phyloP scores from a whole-genome alignment of 2,797 vertebrate species.

The Tympanoctomys barrerae region DNA sequence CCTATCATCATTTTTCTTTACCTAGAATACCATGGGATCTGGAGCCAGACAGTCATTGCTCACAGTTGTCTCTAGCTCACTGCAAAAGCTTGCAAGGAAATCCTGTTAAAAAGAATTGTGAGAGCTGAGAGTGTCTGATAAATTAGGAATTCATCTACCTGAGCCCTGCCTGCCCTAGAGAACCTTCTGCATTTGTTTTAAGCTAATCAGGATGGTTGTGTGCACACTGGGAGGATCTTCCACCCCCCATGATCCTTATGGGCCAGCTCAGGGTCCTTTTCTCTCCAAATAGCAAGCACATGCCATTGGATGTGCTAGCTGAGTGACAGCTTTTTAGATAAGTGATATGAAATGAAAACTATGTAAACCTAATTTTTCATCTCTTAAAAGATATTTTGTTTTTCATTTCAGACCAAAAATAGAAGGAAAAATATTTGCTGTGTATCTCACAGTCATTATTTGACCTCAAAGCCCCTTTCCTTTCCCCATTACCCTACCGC shows the following conservation, averaged over 20 bases:
- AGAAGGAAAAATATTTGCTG: neutral
- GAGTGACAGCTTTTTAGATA: neutral
- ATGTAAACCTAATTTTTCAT: neutral
- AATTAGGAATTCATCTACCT: neutral
- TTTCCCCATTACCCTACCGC: neutral
- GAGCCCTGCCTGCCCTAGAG: neutral
- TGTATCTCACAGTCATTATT: neutral
- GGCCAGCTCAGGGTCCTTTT: neutral
- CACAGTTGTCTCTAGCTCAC: too few species aligned
- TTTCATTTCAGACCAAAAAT: neutral
- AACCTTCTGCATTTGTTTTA: neutral
- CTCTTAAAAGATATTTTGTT: neutral
- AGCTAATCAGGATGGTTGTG: neutral
- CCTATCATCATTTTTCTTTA: neutral
- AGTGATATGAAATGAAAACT: neutral
- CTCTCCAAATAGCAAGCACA: neutral
- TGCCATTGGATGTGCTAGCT: neutral
- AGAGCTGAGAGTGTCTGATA: neutral
- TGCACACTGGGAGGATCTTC: neutral
- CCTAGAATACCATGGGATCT: neutral
- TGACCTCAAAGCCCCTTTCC: neutral
- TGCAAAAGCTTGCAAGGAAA: neutral
- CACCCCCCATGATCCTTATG: neutral
- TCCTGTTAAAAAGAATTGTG: neutral
- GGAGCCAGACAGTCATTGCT: rapidly evolving